These are phyloP conservation scores for Gastracanthus pulcherrimus DNA, from an alignment of 2,888 invertebrate genomes.

Conservation along the genomic window DNA sequence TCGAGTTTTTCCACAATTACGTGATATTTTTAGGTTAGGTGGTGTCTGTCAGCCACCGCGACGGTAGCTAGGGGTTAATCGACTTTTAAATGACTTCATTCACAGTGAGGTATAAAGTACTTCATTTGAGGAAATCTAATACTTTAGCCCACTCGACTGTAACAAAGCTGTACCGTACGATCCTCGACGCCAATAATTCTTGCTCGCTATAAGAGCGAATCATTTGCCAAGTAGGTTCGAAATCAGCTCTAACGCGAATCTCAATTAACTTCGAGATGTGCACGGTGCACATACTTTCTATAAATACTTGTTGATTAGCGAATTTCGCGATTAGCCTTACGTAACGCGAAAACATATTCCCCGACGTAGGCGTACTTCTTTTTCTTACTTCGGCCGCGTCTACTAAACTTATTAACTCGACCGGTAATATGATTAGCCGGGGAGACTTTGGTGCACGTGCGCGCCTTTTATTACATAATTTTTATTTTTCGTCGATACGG, in stretches of 20 bases:
- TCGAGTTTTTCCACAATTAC: too few species aligned
- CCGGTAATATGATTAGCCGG: constrained; percentile 6
- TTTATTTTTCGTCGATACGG: background rate
- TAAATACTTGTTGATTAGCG: constrained; percentile 37
- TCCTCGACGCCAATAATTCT: background rate
- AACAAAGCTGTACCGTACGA: background rate
- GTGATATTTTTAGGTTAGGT: too few species aligned
- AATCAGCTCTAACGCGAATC: background rate
- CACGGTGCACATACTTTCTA: background rate
- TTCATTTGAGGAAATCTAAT: background rate
- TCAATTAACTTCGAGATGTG: background rate
- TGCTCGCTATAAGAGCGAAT: background rate
- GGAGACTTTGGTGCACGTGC: background rate
- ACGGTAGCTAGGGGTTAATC: too few species aligned
- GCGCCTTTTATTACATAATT: constrained; percentile 16
- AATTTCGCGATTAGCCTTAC: background rate
- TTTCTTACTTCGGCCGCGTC: background rate
- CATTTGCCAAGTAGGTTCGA: background rate
- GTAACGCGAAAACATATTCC: background rate
- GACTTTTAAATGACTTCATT: too few species aligned
- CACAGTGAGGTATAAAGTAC: background rate
- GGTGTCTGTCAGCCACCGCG: too few species aligned
- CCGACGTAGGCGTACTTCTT: background rate
- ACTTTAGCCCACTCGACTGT: background rate
- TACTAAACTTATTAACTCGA: constrained; percentile 23